Percentiles rank a stretch among this genome's conserved stretches.
Evolutionary conservation across 2,888 invertebrate species (phyloP).

Genomic region (Caenorhabditis sulstoni): DNA sequence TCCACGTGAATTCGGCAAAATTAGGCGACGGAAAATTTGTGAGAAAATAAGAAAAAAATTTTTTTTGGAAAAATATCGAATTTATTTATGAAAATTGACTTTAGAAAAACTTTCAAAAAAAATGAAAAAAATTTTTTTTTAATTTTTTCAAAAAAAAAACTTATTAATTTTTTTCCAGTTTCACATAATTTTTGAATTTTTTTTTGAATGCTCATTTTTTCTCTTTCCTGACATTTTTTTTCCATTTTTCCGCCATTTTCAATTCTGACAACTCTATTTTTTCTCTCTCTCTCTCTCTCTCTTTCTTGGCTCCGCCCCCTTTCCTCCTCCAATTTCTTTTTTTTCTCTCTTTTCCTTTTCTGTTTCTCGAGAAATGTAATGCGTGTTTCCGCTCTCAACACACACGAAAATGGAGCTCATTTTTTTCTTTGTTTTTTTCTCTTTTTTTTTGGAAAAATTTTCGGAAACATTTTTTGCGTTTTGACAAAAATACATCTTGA

Average conservation of each 20-base stretch:
- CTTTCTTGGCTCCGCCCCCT: conserved; percentile 1
- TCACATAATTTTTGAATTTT: too few species aligned
- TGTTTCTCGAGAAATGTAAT: conserved; percentile 23
- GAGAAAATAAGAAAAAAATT: too few species aligned
- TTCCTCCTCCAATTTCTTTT: conserved; percentile 5
- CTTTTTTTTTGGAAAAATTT: conserved; percentile 5
- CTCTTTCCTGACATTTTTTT: too few species aligned
- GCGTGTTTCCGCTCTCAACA: conserved; percentile 49
- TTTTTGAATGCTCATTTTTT: too few species aligned
- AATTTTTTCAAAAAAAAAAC: background rate
- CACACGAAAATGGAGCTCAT: conserved; percentile 5
- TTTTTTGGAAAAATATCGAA: too few species aligned
- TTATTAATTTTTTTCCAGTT: conserved; percentile 8
- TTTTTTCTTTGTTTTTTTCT: conserved; percentile 3
- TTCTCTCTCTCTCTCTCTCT: conserved; percentile 1
- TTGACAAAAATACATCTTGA: too few species aligned
- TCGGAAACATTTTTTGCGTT: too few species aligned
- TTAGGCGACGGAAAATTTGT: background rate
- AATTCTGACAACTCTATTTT: too few species aligned
- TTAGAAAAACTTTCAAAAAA: conserved; percentile 8
- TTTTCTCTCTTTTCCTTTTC: conserved; percentile 15
- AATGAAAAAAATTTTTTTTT: background rate
- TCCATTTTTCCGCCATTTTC: too few species aligned
- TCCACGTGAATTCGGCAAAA: background rate
- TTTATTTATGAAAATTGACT: too few species aligned